phyloP scores from a whole-genome alignment of 2,888 invertebrate genomes.

The Monoplex corrugatus region DNA sequence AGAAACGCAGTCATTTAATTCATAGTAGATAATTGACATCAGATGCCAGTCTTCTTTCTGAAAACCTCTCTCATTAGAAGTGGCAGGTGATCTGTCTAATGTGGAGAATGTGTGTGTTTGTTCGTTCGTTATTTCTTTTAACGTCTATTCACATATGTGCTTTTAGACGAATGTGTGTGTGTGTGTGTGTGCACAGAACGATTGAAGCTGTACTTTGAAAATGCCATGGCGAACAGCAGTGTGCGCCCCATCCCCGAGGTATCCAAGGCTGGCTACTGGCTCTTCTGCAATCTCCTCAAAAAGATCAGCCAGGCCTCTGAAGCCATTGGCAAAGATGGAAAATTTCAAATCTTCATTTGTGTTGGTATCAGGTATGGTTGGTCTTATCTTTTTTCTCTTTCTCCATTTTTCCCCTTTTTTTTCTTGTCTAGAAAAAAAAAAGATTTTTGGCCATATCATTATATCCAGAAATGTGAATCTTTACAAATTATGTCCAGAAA shows the following conservation, averaged over 20 bases:
- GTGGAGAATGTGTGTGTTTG: neutral
- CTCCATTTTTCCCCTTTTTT: too few relatives aligned
- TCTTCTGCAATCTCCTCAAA: slow-evolving; percentile 93
- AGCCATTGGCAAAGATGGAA: slow-evolving; percentile 97
- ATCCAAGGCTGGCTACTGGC: slow-evolving; percentile 89
- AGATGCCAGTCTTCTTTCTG: too few relatives aligned
- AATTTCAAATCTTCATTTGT: slow-evolving; percentile 98
- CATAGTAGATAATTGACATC: too few relatives aligned
- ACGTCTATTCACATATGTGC: slow-evolving; percentile 47
- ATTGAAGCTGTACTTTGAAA: slow-evolving; percentile 80
- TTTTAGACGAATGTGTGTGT: neutral
- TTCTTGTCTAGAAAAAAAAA: too few relatives aligned
- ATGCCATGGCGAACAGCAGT: slow-evolving; percentile 78
- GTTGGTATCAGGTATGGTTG: slow-evolving; percentile 90
- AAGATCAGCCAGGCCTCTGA: slow-evolving; percentile 90
- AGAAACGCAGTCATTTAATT: too few relatives aligned
- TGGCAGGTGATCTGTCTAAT: too few relatives aligned
- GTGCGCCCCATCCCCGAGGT: slow-evolving; percentile 76
- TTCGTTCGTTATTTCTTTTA: too few relatives aligned
- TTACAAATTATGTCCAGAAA: too few relatives aligned
- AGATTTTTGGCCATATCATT: too few relatives aligned
- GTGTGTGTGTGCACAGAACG: slow-evolving; percentile 84
- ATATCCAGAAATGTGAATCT: too few relatives aligned
- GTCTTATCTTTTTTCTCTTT: too few relatives aligned
- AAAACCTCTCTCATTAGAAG: too few relatives aligned